phyloP scores from a whole-genome alignment of 2,797 vertebrate genomes.

The Phataginus tetradactyla region DNA sequence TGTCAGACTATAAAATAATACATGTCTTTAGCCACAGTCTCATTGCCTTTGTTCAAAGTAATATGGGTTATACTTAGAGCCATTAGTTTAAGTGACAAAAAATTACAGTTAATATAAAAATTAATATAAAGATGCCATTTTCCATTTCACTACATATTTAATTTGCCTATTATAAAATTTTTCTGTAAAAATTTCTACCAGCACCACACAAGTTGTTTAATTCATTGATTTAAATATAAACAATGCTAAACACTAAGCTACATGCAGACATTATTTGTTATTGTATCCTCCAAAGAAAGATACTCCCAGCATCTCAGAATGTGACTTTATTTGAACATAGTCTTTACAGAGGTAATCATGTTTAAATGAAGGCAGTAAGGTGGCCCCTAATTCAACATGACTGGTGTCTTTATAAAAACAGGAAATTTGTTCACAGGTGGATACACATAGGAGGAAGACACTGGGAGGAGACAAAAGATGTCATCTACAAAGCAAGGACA shows the following conservation, averaged over 20 bases:
- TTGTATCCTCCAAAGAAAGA: not conserved
- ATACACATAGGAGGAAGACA: not conserved
- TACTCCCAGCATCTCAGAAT: not conserved
- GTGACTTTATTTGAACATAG: not conserved
- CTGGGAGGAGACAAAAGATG: not conserved
- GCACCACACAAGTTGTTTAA: not conserved
- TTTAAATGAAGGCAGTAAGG: not conserved
- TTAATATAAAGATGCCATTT: not conserved
- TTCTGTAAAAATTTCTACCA: not conserved
- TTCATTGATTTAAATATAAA: not conserved
- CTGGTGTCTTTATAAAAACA: not conserved
- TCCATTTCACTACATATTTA: not conserved
- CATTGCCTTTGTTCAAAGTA: not conserved
- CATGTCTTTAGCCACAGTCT: not conserved
- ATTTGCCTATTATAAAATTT: not conserved
- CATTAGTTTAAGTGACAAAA: not conserved
- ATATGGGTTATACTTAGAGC: not conserved
- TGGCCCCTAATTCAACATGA: not conserved
- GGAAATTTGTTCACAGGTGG: not conserved
- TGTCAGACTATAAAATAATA: not conserved
- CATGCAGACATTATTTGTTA: not conserved
- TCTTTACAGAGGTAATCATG: not conserved
- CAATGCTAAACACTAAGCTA: not conserved
- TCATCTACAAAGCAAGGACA: no score
- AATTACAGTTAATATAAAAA: not conserved